These are phyloP conservation scores for Crossaster papposus DNA, from an alignment of 53 echinoderm and acorn worm species.

Conservation along the genomic window DNA sequence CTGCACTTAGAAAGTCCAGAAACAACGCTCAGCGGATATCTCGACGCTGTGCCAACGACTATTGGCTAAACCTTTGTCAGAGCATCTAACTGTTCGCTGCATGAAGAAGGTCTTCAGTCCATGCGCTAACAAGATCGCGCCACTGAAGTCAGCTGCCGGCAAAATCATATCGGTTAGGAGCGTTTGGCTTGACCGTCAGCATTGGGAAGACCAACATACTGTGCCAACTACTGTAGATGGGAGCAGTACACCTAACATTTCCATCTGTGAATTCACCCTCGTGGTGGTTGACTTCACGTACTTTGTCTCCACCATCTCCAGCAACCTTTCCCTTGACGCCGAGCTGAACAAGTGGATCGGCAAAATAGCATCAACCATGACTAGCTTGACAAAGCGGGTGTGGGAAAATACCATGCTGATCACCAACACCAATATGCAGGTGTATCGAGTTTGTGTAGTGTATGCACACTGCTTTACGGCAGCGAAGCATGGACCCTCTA, in stretches of 20 bases:
- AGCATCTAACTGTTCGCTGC: constrained; percentile 35
- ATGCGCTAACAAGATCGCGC: constrained; percentile 10
- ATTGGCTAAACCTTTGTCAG: constrained; percentile 47
- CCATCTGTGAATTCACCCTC: not conserved
- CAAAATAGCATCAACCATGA: constrained; percentile 19
- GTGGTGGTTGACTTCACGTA: constrained; percentile 12
- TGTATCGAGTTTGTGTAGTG: not conserved
- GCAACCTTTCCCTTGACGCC: not conserved
- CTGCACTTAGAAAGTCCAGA: constrained; percentile 24
- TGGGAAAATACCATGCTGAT: constrained; percentile 7
- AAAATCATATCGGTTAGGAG: constrained; percentile 22
- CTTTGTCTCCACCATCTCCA: not conserved
- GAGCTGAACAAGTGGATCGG: not conserved
- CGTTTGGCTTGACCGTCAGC: constrained; percentile 36
- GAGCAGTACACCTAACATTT: not conserved
- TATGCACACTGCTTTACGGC: not conserved
- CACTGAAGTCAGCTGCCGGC: constrained; percentile 35
- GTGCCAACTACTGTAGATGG: constrained; percentile 37
- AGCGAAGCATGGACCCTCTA: not conserved
- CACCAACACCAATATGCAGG: not conserved
- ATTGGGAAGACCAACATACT: not conserved
- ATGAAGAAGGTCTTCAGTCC: constrained; percentile 52
- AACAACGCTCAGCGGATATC: constrained; percentile 20
- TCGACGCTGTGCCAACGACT: constrained; percentile 52
- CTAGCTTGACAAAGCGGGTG: constrained; percentile 11